Evolutionary conservation across 1,140 invertebrate genomes (phyloP).

Genomic region (Cydia strobilella): DNA sequence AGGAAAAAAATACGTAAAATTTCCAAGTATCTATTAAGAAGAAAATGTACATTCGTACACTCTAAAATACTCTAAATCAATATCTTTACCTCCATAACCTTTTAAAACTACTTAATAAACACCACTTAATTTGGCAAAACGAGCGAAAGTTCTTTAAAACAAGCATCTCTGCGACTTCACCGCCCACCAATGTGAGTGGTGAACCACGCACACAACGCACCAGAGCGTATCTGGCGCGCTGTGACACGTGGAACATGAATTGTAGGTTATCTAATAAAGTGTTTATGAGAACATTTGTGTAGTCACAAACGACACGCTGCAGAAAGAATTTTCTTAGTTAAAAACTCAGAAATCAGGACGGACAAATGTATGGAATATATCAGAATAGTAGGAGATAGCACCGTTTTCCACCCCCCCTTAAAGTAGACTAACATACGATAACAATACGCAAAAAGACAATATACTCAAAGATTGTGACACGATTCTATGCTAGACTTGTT

Average conservation of each 20-base stretch:
- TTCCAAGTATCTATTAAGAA: not conserved
- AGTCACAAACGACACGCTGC: not conserved
- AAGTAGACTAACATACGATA: slow-evolving; percentile 8
- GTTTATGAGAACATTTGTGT: not conserved
- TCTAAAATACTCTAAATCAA: no score
- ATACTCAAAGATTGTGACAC: not conserved
- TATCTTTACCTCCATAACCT: no score
- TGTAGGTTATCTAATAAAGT: not conserved
- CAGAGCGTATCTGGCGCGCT: not conserved
- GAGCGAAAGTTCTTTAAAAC: not conserved
- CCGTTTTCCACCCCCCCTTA: not conserved
- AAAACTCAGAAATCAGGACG: not conserved
- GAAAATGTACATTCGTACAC: no score
- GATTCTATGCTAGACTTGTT: not conserved
- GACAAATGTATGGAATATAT: not conserved
- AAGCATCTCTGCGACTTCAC: slow-evolving; percentile 11
- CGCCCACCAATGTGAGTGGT: not conserved
- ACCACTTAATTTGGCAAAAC: not conserved
- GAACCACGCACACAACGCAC: not conserved
- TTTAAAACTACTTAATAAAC: not conserved
- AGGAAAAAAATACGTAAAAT: not conserved
- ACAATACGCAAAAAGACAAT: not conserved
- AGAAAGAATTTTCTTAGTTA: not conserved
- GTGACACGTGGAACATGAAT: not conserved
- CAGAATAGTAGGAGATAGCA: slow-evolving; percentile 1